Evolutionary conservation across 2,888 invertebrate species (phyloP), one percentile per base, ranked within the genome.

Genomic region (Gari tellinella): DNA sequence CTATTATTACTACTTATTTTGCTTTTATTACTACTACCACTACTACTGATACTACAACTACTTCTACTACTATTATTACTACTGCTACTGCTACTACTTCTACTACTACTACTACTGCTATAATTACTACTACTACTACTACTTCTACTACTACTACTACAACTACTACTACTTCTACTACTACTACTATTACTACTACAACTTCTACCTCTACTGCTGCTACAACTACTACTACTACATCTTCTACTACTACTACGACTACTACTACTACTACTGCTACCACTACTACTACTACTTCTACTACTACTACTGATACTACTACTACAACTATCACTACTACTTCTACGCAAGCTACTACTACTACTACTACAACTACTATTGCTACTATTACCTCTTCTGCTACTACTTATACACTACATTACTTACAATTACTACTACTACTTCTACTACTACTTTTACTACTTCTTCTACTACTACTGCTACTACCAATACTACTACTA

Each of bases 201-300:
- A 26, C 52, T 37, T 3, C 8, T 37, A 4, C 37, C 25, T 5
- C 37, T 37, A 26, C 37, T 52, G 12, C 37, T 37, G 15, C 37
- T 37, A 26, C 52, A n/a, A 26, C 37, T 52, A 26, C 52, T 37
- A 5, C 37, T 37, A 12, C 31, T 37, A 12, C 37, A 14, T 8
- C 37, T 37, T 3, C 37, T 31, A 26, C 52, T 37, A 8, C 37
- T 37, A 26, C 52, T 37, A n/a, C 37, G 23, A n/a, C 52, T 17
- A 26, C 37, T 37, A 26, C 37, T 37, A 12, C 37, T 52, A 26
- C 52, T 37, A 26, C 52, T 37, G 25, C 31, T 19, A 26, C 19
- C n/a, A 26, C 19, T 37, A 26, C 19, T 52, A 52, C 19, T 37
- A 52, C 19, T 37, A 52, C 31, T 37, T 26, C 25, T 52, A 52